Base-by-base conservation (phyloP, 1,140 invertebrate genomes). In the Eriosoma lanigerum region DNA sequence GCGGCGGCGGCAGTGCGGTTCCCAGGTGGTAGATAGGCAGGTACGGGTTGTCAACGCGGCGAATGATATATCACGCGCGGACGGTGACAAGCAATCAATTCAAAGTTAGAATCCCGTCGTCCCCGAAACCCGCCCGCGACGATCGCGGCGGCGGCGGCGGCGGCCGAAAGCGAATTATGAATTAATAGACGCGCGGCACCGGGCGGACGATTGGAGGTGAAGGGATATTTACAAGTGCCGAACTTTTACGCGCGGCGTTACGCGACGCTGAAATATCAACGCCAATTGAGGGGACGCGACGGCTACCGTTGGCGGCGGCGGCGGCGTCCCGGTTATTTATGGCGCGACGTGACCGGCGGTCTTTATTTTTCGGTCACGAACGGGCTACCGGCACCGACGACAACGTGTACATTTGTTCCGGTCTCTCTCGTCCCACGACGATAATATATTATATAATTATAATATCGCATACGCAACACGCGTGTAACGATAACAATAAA, bases 331-430 rank as follows among this genome's bases (percentile, higher is more conserved):
- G 29, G 56, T 78, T 78, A 78, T 78, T 78, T 78, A 78, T 78
- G 75, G 54, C 21, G 12, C 54, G 24, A 78, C 75, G 75, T 78
- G 75, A 78, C 73, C 73, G 73, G 38, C 73, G 50, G 54, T 38
- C 56, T 78, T 62, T 78, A 29, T 78, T 78, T 38, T 62, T 62
- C 38, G 56, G 75, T 78, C 75, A 78, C 75, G 75, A 78, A 62
- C 52, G 38, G 52, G 12, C 32, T 12, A 44, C 64, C 32, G n/a
- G 17, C 21, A 32, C 29, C 8, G 17, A 19, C 15, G 38, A 26
- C 38, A 26, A 19, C 29, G 17, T 12, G 26, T 56, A 38, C 54
- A 60, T 76, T 76, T 76, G 54, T 81, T 56, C 44, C 60, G 58
- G 44, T 13, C 52, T 32, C n/a, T n/a, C 21, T 66, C 24, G 62